Evolutionary conservation across 1,140 invertebrate species (phyloP).

Genomic region (Drosophila eugracilis): DNA sequence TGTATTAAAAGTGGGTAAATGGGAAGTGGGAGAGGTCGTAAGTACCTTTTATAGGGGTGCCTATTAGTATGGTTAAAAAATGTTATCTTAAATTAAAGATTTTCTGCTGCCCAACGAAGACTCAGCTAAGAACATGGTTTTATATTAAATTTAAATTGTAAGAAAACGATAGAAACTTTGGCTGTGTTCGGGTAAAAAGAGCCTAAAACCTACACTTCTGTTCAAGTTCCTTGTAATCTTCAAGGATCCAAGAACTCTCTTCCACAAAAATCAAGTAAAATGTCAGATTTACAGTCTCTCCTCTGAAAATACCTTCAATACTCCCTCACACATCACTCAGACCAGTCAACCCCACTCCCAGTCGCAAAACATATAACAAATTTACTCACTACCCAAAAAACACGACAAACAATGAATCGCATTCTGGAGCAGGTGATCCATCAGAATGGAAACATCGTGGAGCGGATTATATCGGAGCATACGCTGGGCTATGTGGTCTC

Average conservation of each 20-base stretch:
- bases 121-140: too few species aligned
- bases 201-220: too few species aligned
- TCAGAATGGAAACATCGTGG: conserved; percentile 41
- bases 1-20: neutral
- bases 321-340: neutral
- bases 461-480: conserved; percentile 68
- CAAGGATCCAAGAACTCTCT: too few species aligned
- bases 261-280: neutral
- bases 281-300: too few species aligned
- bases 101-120: too few species aligned
- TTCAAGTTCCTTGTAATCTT: too few species aligned
- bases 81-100: neutral
- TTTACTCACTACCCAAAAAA: too few species aligned
- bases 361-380: neutral
- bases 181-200: too few species aligned
- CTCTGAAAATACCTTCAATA: neutral
- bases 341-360: neutral
- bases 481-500: conserved; percentile 66
- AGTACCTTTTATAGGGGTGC: neutral
- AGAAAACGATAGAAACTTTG: too few species aligned
- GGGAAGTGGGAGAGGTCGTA: neutral
- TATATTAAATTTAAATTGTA: too few species aligned
- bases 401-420: conserved; percentile 51
- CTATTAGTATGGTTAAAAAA: neutral
- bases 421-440: conserved; percentile 65